A percentile compares a stretch with the other conserved stretches of the same genome.
These are phyloP conservation scores for Drosophila eohydei DNA, from an alignment of 2,888 invertebrate genomes.

Conservation along the genomic window DNA sequence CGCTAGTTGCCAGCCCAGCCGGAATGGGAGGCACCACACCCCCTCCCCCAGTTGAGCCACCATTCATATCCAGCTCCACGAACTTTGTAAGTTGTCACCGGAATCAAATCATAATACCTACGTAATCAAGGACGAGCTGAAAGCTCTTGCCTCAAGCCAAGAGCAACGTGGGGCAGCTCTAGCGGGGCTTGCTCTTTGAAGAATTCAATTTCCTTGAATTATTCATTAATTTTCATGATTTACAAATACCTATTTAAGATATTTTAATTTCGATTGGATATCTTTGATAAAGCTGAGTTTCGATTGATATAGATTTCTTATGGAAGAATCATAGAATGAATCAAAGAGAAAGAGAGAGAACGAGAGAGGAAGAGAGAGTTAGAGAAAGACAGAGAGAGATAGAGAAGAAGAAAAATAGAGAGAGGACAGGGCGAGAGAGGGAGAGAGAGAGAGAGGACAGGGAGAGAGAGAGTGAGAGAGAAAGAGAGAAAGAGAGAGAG, in stretches of 20 bases:
- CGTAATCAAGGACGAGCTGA: slow-evolving; percentile 41
- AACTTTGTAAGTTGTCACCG: slow-evolving; percentile 5
- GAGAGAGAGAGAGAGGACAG: neutral
- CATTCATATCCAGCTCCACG: neutral
- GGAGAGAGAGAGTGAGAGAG: neutral
- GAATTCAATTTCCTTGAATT: neutral
- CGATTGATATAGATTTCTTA: no score
- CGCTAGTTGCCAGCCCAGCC: slow-evolving; percentile 42
- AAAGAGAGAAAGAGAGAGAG: neutral
- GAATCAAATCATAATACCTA: slow-evolving; percentile 49
- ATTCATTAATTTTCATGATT: neutral
- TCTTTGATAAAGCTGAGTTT: no score
- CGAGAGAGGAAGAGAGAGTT: neutral
- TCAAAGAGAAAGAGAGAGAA: neutral
- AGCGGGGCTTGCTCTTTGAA: neutral
- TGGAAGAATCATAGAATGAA: neutral
- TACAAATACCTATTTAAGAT: no score
- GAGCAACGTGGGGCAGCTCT: neutral
- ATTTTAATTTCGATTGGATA: no score
- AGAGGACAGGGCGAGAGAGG: neutral
- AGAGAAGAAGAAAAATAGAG: no score
- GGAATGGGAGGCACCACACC: slow-evolving; percentile 13
- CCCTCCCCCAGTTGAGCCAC: no score
- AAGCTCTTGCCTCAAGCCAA: neutral
- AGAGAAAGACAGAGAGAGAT: no score